Percentiles rank a stretch among this genome's conserved stretches.
These are phyloP conservation scores for Indicator maculatus DNA, from an alignment of 2,113 vertebrate species.

Conservation along the genomic window DNA sequence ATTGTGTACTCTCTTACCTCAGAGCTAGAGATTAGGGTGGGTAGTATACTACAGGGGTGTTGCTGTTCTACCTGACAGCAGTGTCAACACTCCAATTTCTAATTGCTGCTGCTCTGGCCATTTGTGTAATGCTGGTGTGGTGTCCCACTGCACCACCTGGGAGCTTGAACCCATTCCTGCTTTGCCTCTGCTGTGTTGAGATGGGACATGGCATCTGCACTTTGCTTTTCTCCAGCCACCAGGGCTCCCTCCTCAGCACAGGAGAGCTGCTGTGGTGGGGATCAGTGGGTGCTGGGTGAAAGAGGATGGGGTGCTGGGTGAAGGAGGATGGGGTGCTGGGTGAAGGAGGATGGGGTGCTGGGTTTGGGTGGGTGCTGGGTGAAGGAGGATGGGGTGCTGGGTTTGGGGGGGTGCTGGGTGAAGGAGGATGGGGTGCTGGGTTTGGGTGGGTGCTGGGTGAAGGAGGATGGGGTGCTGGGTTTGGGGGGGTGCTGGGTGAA, in stretches of 20 bases:
- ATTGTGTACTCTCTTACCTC: rapidly evolving
- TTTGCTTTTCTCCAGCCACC: neutral
- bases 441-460: too few relatives aligned
- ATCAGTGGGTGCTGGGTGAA: neutral
- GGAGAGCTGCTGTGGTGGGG: neutral
- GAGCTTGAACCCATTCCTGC: neutral
- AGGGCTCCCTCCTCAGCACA: neutral
- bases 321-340: too few relatives aligned
- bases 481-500: too few relatives aligned
- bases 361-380: too few relatives aligned
- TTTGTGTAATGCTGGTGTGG: neutral
- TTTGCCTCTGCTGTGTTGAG: neutral
- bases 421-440: too few relatives aligned
- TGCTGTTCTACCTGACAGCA: neutral
- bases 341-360: too few relatives aligned
- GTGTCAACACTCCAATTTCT: neutral
- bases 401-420: too few relatives aligned
- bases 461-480: too few relatives aligned
- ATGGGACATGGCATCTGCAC: neutral
- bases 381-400: too few relatives aligned
- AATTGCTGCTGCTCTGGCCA: rapidly evolving
- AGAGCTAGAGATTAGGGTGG: neutral
- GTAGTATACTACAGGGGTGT: neutral
- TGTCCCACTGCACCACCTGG: neutral
- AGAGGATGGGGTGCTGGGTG: neutral